Evolutionary conservation across 1,140 invertebrate species (phyloP).

Genomic region (Drosophila tani): DNA sequence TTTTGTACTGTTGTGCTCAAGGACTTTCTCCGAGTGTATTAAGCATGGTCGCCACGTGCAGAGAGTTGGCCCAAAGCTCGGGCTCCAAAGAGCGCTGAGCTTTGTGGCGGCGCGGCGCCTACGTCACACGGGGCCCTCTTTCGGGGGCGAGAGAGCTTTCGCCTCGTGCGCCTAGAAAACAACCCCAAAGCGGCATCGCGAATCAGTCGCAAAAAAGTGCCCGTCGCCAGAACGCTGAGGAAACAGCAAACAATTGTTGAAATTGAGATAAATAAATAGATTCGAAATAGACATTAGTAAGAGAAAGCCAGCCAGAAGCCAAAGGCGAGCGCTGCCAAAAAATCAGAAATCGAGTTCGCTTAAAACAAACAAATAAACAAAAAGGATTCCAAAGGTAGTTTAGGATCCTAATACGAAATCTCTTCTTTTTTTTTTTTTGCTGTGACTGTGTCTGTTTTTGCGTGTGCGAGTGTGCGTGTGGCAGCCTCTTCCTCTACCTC

Average conservation of each 20-base stretch:
- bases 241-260: constrained; percentile 42
- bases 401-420: neutral
- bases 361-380: neutral
- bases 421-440: constrained; percentile 5
- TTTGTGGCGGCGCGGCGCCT: constrained; percentile 38
- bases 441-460: constrained; percentile 12
- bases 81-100: constrained; percentile 20
- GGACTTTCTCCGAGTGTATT: constrained; percentile 3
- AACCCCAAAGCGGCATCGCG: constrained; percentile 78
- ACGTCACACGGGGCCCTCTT: constrained; percentile 53
- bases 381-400: constrained; percentile 17
- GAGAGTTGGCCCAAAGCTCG: constrained; percentile 38
- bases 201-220: constrained; percentile 83
- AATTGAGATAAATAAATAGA: constrained; percentile 37
- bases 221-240: constrained; percentile 78
- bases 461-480: constrained; percentile 14
- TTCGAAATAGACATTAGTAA: constrained; percentile 22
- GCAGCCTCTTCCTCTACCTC: constrained; percentile 3
- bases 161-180: constrained; percentile 68
- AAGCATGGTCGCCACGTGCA: constrained; percentile 16
- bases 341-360: neutral
- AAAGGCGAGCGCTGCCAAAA: constrained; percentile 7
- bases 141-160: constrained; percentile 65
- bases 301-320: constrained; percentile 4
- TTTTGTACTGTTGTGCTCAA: too few species aligned